Conservation (phyloP, 2,113 vertebrate genomes). For the Cairina moschata region DNA sequence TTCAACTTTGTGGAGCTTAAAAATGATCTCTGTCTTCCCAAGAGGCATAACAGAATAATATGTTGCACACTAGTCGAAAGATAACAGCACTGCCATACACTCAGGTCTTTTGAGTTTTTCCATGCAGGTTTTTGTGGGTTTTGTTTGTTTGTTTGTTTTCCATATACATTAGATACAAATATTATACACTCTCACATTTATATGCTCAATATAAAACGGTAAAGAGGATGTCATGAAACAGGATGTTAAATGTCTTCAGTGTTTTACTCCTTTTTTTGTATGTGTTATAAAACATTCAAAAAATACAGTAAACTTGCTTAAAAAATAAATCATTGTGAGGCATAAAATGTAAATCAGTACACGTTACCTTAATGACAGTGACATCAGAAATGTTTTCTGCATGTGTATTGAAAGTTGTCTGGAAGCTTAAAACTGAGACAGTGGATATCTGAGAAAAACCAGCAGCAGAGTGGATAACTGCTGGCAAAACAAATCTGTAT, state of each 20-base stretch:
- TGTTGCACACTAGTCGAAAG: neutral
- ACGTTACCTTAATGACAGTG: neutral
- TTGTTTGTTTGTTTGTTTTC: too few relatives aligned
- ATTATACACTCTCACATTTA: neutral
- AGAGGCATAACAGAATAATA: constrained; percentile 27
- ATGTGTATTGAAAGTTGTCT: neutral
- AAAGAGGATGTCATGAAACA: neutral
- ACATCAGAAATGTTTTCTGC: neutral
- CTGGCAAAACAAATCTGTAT: neutral
- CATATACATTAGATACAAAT: neutral
- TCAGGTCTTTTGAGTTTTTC: neutral
- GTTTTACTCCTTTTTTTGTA: neutral
- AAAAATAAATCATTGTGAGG: neutral
- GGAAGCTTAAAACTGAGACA: neutral
- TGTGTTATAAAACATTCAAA: neutral
- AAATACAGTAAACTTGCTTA: neutral
- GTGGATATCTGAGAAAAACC: neutral
- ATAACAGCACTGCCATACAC: neutral
- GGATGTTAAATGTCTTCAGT: neutral
- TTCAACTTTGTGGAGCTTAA: constrained; percentile 40
- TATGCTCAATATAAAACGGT: neutral
- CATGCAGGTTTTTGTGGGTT: neutral
- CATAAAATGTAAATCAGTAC: neutral
- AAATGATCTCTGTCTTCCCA: constrained; percentile 24
- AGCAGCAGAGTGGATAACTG: neutral